phyloP scores from a whole-genome alignment of 1,140 invertebrate genomes.

The Monochamus saltuarius region DNA sequence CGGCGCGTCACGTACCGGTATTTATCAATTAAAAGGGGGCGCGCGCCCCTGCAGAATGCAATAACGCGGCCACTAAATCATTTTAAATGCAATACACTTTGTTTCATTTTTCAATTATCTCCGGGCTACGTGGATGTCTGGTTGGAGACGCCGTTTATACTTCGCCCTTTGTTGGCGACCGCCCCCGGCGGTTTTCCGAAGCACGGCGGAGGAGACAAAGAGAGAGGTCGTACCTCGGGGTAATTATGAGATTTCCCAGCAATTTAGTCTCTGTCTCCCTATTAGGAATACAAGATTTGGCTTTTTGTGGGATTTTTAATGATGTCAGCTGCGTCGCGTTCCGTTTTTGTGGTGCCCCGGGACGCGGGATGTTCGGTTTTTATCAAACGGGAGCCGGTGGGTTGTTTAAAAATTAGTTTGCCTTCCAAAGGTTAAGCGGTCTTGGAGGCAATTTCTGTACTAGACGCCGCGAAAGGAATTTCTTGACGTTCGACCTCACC shows the following conservation, averaged over 20 bases:
- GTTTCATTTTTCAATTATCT: conserved; percentile 42
- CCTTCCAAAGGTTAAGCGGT: too few relatives aligned
- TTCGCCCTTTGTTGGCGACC: conserved; percentile 23
- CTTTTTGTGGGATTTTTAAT: too few relatives aligned
- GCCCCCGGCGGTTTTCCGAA: conserved; percentile 15
- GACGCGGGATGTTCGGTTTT: too few relatives aligned
- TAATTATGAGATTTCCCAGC: conserved; percentile 8
- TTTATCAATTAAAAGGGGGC: conserved; percentile 45
- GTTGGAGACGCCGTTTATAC: conserved; percentile 14
- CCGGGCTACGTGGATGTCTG: conserved; percentile 16
- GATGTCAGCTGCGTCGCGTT: too few relatives aligned
- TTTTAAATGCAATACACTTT: conserved; percentile 41
- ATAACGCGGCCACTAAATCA: conserved; percentile 40
- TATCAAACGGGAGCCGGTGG: too few relatives aligned
- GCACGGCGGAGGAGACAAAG: conserved; percentile 31
- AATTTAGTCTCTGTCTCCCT: too few relatives aligned
- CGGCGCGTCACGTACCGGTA: conserved; percentile 40
- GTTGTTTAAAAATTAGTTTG: too few relatives aligned
- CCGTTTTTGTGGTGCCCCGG: too few relatives aligned
- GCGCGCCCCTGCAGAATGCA: conserved; percentile 32
- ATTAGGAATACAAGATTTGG: too few relatives aligned
- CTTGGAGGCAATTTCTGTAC: too few relatives aligned
- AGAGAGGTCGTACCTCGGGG: conserved; percentile 9
- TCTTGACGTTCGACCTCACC: too few relatives aligned
- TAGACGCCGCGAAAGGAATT: too few relatives aligned